phyloP scores from a whole-genome alignment of 2,888 invertebrate species.

The Diarsia brunnea region DNA sequence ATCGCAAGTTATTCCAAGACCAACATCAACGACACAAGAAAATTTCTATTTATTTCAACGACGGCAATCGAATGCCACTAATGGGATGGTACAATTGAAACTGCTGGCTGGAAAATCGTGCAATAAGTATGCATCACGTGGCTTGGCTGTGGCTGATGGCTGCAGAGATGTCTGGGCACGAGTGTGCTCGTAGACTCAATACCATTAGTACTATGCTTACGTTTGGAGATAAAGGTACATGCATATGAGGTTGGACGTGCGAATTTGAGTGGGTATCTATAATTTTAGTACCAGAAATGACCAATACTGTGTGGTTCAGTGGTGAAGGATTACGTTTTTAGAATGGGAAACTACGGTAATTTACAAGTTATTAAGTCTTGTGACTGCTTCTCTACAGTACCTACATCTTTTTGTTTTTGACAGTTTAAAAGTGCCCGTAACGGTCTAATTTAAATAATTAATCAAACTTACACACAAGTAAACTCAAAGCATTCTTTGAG shows the following conservation, averaged over 20 bases:
- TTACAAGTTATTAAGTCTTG: not conserved
- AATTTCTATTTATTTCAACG: constrained; percentile 73
- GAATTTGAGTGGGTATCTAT: not conserved
- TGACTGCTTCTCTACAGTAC: not conserved
- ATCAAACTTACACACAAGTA: too few species aligned
- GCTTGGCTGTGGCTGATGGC: constrained; percentile 80
- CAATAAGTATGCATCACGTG: constrained; percentile 89
- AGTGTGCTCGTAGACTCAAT: constrained; percentile 65
- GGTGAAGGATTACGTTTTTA: not conserved
- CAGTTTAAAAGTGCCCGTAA: not conserved
- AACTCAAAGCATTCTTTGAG: too few species aligned
- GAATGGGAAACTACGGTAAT: not conserved
- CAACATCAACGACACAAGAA: constrained; percentile 29
- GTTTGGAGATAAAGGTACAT: constrained; percentile 44
- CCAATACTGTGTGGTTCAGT: not conserved
- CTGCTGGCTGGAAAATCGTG: constrained; percentile 85
- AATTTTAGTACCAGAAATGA: not conserved
- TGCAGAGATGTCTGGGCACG: constrained; percentile 82
- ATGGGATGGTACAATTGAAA: constrained; percentile 88
- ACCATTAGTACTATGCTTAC: constrained; percentile 72
- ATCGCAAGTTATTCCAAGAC: constrained; percentile 14
- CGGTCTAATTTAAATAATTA: too few species aligned
- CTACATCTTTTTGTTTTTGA: not conserved
- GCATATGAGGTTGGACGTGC: constrained; percentile 28
- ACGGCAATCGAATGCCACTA: constrained; percentile 82